Conservation (phyloP, 2,113 vertebrate genomes). For the Psilopogon haemacephalus region DNA sequence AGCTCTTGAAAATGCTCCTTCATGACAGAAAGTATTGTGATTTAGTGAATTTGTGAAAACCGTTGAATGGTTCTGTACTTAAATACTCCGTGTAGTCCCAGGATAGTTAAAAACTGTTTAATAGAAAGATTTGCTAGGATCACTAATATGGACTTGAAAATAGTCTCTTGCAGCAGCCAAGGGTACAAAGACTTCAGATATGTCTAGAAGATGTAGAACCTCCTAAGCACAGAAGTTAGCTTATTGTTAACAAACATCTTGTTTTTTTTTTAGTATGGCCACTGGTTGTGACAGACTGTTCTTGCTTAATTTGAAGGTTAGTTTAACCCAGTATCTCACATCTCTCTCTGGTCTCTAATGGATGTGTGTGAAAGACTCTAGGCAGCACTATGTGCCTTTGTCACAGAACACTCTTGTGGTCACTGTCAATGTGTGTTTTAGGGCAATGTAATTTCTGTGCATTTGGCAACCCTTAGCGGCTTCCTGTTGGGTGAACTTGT, state of each 20-base stretch:
- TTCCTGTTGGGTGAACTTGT: background rate
- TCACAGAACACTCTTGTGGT: background rate
- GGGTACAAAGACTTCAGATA: background rate
- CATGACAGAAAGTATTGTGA: background rate
- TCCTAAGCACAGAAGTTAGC: rapidly evolving
- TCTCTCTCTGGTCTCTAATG: background rate
- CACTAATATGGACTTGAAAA: background rate
- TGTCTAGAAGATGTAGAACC: background rate
- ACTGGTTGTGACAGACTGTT: background rate
- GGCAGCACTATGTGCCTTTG: background rate
- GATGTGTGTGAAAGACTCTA: background rate
- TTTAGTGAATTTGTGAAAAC: background rate
- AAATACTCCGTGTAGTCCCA: background rate
- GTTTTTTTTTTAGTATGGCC: background rate
- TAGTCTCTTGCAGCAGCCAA: background rate
- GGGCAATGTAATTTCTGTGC: background rate
- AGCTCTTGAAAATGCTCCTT: background rate
- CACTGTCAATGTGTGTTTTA: background rate
- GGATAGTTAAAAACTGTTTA: background rate
- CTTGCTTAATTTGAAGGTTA: background rate
- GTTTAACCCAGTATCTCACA: background rate
- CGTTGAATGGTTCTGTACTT: background rate
- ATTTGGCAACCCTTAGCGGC: background rate
- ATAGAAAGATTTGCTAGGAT: background rate
- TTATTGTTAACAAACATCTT: background rate